These are phyloP conservation scores for Gyps fulvus DNA, from an alignment of 2,113 vertebrate genomes.

Conservation along the genomic window DNA sequence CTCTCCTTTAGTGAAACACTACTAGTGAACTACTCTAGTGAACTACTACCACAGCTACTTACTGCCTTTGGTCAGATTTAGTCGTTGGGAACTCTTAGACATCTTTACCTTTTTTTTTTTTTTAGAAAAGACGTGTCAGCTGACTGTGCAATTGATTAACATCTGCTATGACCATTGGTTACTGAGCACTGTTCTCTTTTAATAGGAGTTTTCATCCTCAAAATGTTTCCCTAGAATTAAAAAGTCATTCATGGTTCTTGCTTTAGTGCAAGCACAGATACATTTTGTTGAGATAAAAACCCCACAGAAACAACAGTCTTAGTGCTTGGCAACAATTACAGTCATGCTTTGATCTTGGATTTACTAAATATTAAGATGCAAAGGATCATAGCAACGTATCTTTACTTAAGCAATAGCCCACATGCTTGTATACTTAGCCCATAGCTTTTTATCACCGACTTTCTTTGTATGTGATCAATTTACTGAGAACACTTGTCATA, in stretches of 20 bases:
- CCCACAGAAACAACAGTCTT: neutral
- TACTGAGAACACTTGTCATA: constrained; percentile 29
- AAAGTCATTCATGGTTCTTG: neutral
- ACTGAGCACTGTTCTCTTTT: neutral
- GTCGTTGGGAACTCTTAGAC: neutral
- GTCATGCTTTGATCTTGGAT: neutral
- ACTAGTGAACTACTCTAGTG: neutral
- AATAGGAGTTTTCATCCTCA: neutral
- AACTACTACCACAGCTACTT: neutral
- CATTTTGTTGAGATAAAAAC: neutral
- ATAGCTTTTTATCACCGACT: neutral
- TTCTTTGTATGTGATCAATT: constrained; percentile 45
- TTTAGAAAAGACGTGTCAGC: neutral
- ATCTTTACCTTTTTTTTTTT: neutral
- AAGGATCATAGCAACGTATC: neutral
- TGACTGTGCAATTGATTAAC: neutral
- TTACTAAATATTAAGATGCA: neutral
- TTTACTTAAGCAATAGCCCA: constrained; percentile 37
- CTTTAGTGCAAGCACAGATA: neutral
- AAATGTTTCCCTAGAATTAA: neutral
- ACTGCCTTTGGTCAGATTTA: neutral
- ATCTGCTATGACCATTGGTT: neutral
- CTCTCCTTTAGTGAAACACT: neutral
- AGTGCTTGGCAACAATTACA: neutral
- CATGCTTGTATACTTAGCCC: neutral